Conservation (phyloP, 2,797 vertebrate species). For the Helostoma temminkii region DNA sequence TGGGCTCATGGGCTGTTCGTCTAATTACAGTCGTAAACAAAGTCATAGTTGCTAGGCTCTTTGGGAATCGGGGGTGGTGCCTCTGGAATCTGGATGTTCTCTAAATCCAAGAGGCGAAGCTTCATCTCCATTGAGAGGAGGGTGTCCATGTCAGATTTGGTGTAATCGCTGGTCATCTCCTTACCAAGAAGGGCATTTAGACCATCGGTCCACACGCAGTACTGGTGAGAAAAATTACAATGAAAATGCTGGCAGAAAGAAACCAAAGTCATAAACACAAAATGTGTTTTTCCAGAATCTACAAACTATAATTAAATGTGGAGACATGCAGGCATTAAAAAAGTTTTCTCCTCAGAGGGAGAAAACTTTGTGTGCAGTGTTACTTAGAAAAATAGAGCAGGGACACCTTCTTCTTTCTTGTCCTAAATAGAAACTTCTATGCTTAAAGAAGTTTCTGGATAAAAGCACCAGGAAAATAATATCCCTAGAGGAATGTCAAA, state of each 20-base stretch:
- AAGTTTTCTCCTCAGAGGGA: constrained; percentile 15
- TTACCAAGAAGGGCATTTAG: constrained; percentile 97
- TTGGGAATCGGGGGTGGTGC: constrained; percentile 98
- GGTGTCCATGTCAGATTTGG: constrained; percentile 95
- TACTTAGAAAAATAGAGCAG: constrained; percentile 36
- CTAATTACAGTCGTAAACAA: constrained; percentile 99
- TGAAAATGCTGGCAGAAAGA: neutral
- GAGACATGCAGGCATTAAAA: constrained; percentile 9
- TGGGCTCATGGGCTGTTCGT: constrained; percentile 25
- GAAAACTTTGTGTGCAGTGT: constrained; percentile 26
- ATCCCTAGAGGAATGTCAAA: neutral
- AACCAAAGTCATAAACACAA: neutral
- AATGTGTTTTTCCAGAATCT: neutral
- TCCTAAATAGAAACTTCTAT: constrained; percentile 36
- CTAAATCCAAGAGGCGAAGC: constrained; percentile 97
- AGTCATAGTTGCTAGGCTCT: constrained; percentile 99
- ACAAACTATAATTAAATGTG: constrained; percentile 1
- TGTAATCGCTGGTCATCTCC: constrained; percentile 98
- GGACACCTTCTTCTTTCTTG: constrained; percentile 30
- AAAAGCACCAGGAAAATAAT: neutral
- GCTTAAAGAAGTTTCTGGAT: neutral
- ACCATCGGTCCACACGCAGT: constrained; percentile 98
- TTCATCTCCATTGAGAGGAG: constrained; percentile 99
- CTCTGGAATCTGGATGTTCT: constrained; percentile 99
- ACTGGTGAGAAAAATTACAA: constrained; percentile 78